These are phyloP conservation scores for Mustela nigripes DNA, from an alignment of 2,113 vertebrate genomes.

Conservation along the genomic window DNA sequence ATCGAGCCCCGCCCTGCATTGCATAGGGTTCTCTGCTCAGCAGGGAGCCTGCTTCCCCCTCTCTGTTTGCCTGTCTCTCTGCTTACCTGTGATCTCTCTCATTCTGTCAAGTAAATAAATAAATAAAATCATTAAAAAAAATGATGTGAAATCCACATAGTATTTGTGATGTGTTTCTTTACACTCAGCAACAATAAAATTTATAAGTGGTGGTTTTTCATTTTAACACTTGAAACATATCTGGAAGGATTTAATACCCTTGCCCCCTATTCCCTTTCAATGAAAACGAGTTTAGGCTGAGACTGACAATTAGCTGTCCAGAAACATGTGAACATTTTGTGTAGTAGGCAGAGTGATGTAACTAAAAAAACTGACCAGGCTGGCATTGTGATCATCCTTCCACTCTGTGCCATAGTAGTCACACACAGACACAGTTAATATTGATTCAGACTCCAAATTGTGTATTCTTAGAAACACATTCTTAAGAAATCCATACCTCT, in stretches of 20 bases:
- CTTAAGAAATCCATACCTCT: not conserved
- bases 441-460: not conserved
- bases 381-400: not conserved
- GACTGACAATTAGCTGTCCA: not conserved
- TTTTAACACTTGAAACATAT: constrained; percentile 8
- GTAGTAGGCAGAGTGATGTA: not conserved
- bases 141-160: not conserved
- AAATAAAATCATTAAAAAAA: not conserved
- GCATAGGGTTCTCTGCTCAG: no score
- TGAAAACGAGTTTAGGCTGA: not conserved
- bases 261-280: not conserved
- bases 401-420: not conserved
- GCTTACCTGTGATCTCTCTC: no score
- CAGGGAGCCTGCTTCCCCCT: no score
- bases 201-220: not conserved
- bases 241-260: not conserved
- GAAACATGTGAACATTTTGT: not conserved
- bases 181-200: not conserved
- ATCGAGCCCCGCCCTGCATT: no score
- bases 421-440: not conserved
- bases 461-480: not conserved
- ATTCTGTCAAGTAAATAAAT: no score
- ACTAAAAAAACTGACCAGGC: not conserved
- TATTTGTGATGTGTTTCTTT: not conserved
- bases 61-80: no score